phyloP scores from a whole-genome alignment of 2,113 vertebrate genomes.

The Spermophilus dauricus region DNA sequence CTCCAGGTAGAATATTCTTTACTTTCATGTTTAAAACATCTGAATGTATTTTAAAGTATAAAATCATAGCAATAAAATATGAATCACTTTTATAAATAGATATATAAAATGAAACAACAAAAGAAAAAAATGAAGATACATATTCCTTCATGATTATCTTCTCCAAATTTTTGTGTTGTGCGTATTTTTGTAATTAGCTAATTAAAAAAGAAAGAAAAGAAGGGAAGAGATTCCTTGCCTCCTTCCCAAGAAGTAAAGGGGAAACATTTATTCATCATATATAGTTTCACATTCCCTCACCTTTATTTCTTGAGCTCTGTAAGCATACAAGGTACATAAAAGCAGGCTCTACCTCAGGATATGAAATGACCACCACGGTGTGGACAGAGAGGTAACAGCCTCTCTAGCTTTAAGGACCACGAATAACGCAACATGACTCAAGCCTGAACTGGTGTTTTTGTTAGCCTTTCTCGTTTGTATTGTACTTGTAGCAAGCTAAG shows the following conservation, averaged over 20 bases:
- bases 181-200: not conserved
- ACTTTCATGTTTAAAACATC: not conserved
- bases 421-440: not conserved
- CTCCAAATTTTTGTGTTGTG: not conserved
- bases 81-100: not conserved
- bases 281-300: not conserved
- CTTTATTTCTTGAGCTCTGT: not conserved
- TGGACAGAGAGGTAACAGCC: not conserved
- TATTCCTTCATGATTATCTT: not conserved
- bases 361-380: not conserved
- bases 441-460: not conserved
- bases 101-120: not conserved
- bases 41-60: not conserved
- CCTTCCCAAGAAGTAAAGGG: not conserved
- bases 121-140: not conserved
- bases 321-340: not conserved
- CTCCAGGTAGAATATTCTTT: not conserved
- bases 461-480: not conserved
- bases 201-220: not conserved
- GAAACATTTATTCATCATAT: not conserved
- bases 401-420: not conserved
- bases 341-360: not conserved
- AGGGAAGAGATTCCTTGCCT: not conserved
- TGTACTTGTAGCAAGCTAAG: not conserved
- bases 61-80: not conserved